A percentile compares a stretch with the other conserved stretches of the same genome.
phyloP scores from a whole-genome alignment of 2,797 vertebrate genomes.

The Gallinago solitaria region DNA sequence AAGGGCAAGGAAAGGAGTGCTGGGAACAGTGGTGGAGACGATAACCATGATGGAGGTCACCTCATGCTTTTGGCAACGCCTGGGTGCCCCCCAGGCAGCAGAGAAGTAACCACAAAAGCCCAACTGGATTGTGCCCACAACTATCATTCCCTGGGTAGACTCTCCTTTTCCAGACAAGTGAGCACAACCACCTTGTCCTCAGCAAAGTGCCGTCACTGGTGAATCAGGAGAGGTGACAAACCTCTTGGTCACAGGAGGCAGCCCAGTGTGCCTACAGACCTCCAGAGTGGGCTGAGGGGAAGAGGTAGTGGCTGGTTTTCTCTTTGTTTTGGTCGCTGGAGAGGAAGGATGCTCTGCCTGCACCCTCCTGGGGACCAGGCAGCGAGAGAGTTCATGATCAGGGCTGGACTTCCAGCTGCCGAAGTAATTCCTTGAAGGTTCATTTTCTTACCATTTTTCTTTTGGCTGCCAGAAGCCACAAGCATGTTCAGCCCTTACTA shows the following conservation, averaged over 20 bases:
- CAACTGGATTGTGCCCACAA: accelerated
- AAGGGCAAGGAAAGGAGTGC: background rate
- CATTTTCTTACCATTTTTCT: background rate
- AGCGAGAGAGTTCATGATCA: background rate
- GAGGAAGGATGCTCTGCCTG: background rate
- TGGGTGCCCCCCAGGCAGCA: background rate
- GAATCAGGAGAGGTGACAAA: background rate
- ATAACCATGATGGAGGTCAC: no score
- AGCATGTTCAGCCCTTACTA: background rate
- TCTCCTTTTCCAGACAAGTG: background rate
- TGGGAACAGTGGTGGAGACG: background rate
- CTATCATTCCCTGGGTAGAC: background rate
- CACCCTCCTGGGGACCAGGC: accelerated
- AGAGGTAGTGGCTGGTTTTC: background rate
- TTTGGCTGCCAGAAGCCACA: background rate
- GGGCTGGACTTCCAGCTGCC: background rate
- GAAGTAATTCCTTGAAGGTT: background rate
- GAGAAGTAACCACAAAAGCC: background rate
- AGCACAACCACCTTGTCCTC: background rate
- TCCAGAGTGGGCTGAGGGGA: background rate
- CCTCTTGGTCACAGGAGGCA: background rate
- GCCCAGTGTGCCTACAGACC: accelerated
- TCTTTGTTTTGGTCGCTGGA: background rate
- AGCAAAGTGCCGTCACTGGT: background rate
- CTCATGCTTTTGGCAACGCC: background rate